Evolutionary conservation across 2,113 vertebrate species (phyloP).

Genomic region (Centropus bengalensis): DNA sequence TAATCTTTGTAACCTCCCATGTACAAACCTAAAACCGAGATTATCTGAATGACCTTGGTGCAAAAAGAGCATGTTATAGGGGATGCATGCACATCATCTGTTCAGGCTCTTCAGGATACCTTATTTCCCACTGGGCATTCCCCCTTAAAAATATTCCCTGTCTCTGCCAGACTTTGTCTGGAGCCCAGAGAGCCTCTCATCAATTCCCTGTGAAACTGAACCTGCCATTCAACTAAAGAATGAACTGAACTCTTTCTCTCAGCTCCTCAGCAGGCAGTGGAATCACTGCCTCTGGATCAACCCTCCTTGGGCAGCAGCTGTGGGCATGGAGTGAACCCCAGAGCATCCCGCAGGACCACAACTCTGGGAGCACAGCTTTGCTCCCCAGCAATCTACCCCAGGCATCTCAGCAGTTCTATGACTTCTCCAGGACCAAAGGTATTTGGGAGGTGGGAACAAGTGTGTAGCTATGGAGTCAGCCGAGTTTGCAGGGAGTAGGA

Average conservation of each 20-base stretch:
- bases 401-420: not conserved
- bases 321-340: not conserved
- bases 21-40: not conserved
- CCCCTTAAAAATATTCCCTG: not conserved
- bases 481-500: not conserved
- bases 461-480: not conserved
- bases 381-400: not conserved
- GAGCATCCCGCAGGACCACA: not conserved
- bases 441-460: not conserved
- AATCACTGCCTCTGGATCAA: not conserved
- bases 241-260: not conserved
- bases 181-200: not conserved
- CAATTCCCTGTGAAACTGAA: not conserved
- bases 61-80: not conserved
- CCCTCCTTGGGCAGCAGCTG: not conserved
- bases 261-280: not conserved
- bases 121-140: not conserved
- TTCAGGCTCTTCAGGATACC: not conserved
- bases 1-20: not conserved
- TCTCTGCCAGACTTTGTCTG: not conserved
- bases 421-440: not conserved
- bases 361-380: accelerated
- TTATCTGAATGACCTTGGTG: not conserved
- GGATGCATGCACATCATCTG: not conserved
- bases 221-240: not conserved